A percentile compares a stretch with the other conserved stretches of the same genome.
Conservation (phyloP, 1,140 invertebrate genomes). For the Chlorops oryzae region DNA sequence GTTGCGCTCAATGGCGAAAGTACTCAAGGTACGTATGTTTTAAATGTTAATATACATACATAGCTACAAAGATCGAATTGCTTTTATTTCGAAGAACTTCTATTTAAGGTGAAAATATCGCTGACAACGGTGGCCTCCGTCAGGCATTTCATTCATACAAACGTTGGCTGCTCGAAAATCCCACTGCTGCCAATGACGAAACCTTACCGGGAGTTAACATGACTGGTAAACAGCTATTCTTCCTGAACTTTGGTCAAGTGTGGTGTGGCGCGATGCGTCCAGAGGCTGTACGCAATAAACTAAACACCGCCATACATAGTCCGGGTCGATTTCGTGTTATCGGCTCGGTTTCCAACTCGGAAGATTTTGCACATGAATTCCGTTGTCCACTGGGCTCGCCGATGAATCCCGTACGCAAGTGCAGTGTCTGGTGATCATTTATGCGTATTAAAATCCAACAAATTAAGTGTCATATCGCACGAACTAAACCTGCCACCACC, state of each 20-base stretch:
- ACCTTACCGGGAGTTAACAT: conserved; percentile 66
- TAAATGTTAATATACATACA: neutral
- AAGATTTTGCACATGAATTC: conserved; percentile 71
- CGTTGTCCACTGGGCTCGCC: conserved; percentile 62
- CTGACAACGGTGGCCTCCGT: conserved; percentile 83
- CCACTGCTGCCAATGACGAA: conserved; percentile 47
- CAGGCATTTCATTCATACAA: conserved; percentile 64
- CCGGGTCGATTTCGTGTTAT: conserved; percentile 71
- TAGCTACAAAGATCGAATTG: neutral
- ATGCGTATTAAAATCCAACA: too few species aligned
- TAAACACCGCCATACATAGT: conserved; percentile 77
- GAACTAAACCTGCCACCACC: too few species aligned
- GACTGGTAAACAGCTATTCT: conserved; percentile 72
- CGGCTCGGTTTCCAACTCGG: conserved; percentile 77
- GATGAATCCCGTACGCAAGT: conserved; percentile 82
- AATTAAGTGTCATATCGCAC: too few species aligned
- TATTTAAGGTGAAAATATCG: conserved; percentile 71
- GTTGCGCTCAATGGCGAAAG: conserved; percentile 49
- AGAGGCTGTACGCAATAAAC: conserved; percentile 40
- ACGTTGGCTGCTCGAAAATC: conserved; percentile 33
- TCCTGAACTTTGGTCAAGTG: conserved; percentile 78
- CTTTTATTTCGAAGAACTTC: too few species aligned
- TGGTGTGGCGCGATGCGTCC: conserved; percentile 61
- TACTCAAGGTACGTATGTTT: conserved; percentile 51
- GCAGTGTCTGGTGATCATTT: conserved; percentile 56